Base-by-base conservation (phyloP, 2,888 invertebrate species). In the Rapana venosa region DNA sequence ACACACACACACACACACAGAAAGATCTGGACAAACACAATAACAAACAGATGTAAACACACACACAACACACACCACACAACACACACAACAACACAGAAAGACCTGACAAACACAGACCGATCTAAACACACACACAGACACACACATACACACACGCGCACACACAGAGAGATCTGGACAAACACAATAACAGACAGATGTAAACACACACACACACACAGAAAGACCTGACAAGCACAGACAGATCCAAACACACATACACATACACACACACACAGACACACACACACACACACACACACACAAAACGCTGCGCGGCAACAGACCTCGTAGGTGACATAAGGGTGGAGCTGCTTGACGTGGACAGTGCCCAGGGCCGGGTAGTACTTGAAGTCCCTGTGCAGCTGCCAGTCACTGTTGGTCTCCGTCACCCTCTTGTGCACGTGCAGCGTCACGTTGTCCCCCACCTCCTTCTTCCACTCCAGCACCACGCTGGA, bases 401-500 rank as follows among this genome's bases (percentile, higher is more conserved):
- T 92, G 88, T 93, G 93, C n/a, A 92, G 98, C 95, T 98, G 98
- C 98, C 98, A 98, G 36, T 97, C 97, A 87, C 97, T 97, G 8
- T 97, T 91, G 81, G 97, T 89, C 70, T 95, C 94, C 30, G 93
- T 91, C 84, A 97, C 98, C 87, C 97, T 97, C 97, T 97, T 98
- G 96, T 98, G 98, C 47, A 98, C 97, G 94, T 98, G 94, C 92
- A 97, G 97, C 94, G 96, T 96, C 36, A 96, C 94, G 91, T 96
- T 96, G 15, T 92, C 88, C 77, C 94, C 91, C 5, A 93, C 96
- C 96, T 95, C 94, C 96, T 97, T 95, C 96, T 97, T 95, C 98
- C 98, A 98, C 94, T 97, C 97, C 85, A 98, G 96, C n/a, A 97
- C 97, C n/a, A 98, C 96, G 0, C 98, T 98, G 0, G 97, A 97